phyloP scores from a whole-genome alignment of 2,888 invertebrate species.

The Amaurobius ferox region DNA sequence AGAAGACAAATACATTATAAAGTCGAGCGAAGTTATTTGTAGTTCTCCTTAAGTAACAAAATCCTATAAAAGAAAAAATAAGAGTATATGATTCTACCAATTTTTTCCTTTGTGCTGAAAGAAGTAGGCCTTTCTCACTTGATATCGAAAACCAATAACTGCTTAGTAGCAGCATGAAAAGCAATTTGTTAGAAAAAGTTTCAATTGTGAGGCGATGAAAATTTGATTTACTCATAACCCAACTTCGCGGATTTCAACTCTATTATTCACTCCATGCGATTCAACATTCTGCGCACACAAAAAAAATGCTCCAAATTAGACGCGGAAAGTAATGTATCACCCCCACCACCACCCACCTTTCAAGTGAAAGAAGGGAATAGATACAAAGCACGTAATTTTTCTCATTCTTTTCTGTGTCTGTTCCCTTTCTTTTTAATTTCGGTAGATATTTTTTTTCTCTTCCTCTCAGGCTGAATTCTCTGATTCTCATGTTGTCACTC shows the following conservation, averaged over 20 bases:
- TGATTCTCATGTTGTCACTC: too few relatives aligned
- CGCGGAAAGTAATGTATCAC: background rate
- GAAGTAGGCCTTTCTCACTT: background rate
- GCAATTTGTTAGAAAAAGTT: background rate
- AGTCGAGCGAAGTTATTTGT: too few relatives aligned
- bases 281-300: background rate
- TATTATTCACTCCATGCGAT: background rate
- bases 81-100: too few relatives aligned
- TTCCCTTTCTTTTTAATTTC: too few relatives aligned
- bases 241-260: background rate
- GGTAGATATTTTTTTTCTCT: too few relatives aligned
- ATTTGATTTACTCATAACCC: background rate
- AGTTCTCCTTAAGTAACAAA: too few relatives aligned
- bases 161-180: background rate
- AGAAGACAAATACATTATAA: too few relatives aligned
- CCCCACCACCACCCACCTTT: background rate
- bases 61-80: too few relatives aligned
- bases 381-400: background rate
- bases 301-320: slow-evolving; percentile 1
- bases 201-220: background rate
- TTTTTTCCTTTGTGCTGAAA: background rate
- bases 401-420: too few relatives aligned
- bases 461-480: too few relatives aligned
- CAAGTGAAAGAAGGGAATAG: background rate
- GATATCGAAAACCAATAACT: slow-evolving; percentile 16